Evolutionary conservation across 2,888 invertebrate genomes (phyloP).

Genomic region (Uropetala carovei): DNA sequence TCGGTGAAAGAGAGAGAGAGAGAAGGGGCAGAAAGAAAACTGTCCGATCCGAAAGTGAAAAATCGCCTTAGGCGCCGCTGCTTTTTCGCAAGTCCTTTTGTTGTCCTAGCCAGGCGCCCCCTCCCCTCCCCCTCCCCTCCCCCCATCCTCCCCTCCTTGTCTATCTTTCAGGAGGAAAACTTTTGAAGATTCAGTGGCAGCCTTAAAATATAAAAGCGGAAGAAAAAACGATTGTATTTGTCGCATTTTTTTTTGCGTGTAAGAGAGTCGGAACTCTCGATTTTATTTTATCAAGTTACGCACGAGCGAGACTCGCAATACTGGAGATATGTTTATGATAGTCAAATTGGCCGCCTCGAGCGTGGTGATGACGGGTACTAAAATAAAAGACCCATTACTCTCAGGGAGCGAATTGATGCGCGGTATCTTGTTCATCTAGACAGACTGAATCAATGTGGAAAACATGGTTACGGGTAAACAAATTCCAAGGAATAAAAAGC

Average conservation of each 20-base stretch:
- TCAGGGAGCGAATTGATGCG: too few relatives aligned
- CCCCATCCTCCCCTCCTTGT: not conserved
- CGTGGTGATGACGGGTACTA: not conserved
- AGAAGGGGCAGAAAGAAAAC: not conserved
- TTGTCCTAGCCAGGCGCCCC: not conserved
- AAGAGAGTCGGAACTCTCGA: too few relatives aligned
- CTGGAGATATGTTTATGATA: not conserved
- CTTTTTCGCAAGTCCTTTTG: not conserved
- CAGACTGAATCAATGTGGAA: not conserved
- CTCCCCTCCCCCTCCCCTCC: not conserved
- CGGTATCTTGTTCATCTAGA: too few relatives aligned
- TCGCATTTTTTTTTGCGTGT: not conserved
- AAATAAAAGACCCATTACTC: not conserved
- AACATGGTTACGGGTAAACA: not conserved
- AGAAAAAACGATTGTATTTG: not conserved
- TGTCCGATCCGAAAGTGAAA: slow-evolving; percentile 51
- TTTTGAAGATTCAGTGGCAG: not conserved
- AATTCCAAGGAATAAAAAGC: not conserved
- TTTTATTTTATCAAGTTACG: not conserved
- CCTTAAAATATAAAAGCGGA: not conserved
- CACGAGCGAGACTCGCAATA: not conserved
- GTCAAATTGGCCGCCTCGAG: not conserved
- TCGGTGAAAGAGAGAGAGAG: not conserved
- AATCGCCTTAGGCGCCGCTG: slow-evolving; percentile 40
- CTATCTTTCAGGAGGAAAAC: not conserved